Base-by-base conservation (phyloP, 2,113 vertebrate species). In the Symphodus melops region DNA sequence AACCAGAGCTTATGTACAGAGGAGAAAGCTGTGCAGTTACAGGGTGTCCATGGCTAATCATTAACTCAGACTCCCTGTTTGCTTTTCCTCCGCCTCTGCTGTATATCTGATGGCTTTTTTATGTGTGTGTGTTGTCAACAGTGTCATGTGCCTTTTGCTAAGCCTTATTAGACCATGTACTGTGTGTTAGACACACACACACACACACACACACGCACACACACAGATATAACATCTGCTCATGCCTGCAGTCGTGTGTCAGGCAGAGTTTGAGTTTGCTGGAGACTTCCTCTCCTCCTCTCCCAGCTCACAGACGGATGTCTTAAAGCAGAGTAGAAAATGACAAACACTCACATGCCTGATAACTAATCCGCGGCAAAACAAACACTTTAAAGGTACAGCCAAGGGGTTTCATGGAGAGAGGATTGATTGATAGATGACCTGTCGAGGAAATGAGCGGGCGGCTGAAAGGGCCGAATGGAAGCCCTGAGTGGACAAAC, bases 41-140 rank as follows among this genome's bases (percentile, higher is more conserved):
- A 52, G 85, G 69, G 79, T 80, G 70, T 73, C 61, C 54, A 83
- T 44, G 74, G 88, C 52, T 87, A 90, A 91, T 92, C 90, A 92
- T 92, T 91, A 91, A 88, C 88, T 76, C 76, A 37, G 61, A 80
- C 72, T 67, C 42, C 55, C 75, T 86, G 90, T 90, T 88, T 89
- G 76, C 78, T 68, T 57, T 84, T 51, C 63, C 42, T 75, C 65
- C 20, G 51, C 44, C 49, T 68, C 16, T 28, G 9, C 59, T 77
- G n/a, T 65, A 63, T 61, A 68, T 79, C 53, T 86, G 72, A 75
- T 71, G 52, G 74, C 46, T 52, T 72, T 55, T 57, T 36, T 59
- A 36, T 8, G 6, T 68, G 63, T 54, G 25, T 39, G 25, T 36
- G 39, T 77, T 68, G 56, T 85, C 73, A 85, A 41, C 63, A 72